Evolutionary conservation across 2,113 vertebrate genomes (phyloP), one percentile per base, ranked within the genome.

Genomic region (Actenoides hombroni): DNA sequence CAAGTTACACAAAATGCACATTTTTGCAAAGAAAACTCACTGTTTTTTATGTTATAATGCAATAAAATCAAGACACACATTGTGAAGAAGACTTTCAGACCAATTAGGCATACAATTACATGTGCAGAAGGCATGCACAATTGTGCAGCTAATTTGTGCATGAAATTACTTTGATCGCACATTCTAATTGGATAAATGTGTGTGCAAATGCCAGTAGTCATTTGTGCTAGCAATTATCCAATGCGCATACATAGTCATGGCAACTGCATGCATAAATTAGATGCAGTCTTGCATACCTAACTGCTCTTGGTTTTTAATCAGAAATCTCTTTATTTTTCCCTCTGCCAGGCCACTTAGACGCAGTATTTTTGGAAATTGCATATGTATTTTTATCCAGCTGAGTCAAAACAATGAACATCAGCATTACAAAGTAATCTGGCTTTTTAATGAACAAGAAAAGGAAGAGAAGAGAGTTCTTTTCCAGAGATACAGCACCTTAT

Each of bases 61-160:
- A 93, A 78, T 69, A 89, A 94, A 95, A 82, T 69, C 94, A 89
- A 95, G 88, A 82, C 81, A 86, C 48, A 73, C 94, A 65, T 86
- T 75, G 61, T 93, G 92, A 93, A 69, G 88, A 76, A 91, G 88
- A 69, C 90, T 96, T 86, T 76, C 95, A 92, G 92, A 79, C 48
- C 95, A 89, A 89, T 97, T 96, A 96, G 33, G 73, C 92, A 76
- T 49, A 75, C 95, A 76, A 96, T 92, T 91, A 93, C 96, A 94
- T 28, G 94, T 82, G 76, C 90, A 94, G 83, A 73, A 95, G 54
- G 80, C 88, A 96, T 88, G 95, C 95, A 93, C 94, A 96, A 94
- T 96, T 95, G 95, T 96, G 94, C 96, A 97, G 95, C 88, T 95
- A 94, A 96, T 96, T 84, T 96, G 94, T 94, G 95, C 96, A 94